Evolutionary conservation across 1,140 invertebrate species (phyloP), one percentile per base, ranked within the genome.

Genomic region (Colletes latitarsis): DNA sequence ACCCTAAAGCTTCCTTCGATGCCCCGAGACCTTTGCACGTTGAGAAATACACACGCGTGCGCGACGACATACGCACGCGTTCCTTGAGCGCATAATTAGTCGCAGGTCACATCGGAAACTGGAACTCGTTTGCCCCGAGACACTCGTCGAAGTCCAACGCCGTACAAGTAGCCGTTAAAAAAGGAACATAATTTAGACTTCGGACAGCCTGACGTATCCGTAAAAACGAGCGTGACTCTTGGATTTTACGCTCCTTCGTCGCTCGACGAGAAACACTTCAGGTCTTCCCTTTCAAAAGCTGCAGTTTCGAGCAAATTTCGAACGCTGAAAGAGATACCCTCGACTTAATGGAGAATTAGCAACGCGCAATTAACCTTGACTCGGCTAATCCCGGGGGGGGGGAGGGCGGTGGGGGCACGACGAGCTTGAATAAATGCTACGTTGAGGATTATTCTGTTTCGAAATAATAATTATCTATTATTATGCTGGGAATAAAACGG

Each of bases 81-180:
- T 41, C 49, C 43, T 49, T 49, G 10, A n/a, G n/a, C 64, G 43
- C 19, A n/a, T 67, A 67, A 67, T 67, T 67, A 67, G 64, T 67
- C 64, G n/a, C 63, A 6, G 63, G 41, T 67, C 43, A 21, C 64
- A 67, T 67, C 64, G n/a, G n/a, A 3, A 49, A 43, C 41, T n/a
- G 8, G 41, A 19, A 49, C 64, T 52, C 43, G 43, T 12, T 49
- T 21, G 9, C 63, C 12, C 41, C 30, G 62, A 17, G 15, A 41
- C 62, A 39, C 63, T 19, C 15, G 43, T 67, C 64, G 46, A 67
- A 67, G 43, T 67, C 14, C 64, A 30, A 2, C 43, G 43, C 3
- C 41, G 43, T 12, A 14, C 19, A 52, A 67, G 46, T 41, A 63
- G 30, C 43, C n/a, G 9, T 52, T 4, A 10, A 17, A 52, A 49